Evolutionary conservation across 2,113 vertebrate genomes (phyloP), one percentile per base, ranked within the genome.

Genomic region (Beaufortia kweichowensis): DNA sequence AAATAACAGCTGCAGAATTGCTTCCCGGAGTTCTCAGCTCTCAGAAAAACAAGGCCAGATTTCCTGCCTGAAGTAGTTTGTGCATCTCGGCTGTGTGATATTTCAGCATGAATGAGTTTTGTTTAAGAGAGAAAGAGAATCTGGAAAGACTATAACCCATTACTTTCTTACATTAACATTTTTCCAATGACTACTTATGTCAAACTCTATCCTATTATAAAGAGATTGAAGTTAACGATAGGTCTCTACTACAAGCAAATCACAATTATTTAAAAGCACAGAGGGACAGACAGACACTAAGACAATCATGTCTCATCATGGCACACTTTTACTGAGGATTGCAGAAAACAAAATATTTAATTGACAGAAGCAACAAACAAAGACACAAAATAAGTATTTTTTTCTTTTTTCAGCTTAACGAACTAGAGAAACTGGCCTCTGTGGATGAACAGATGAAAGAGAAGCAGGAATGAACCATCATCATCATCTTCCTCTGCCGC

Each of bases 371-470:
- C 24, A 35, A 55, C 4, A 17, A 0, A n/a, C 4, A 39, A 39
- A 4, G 12, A 46, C 43, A 46, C 15, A 15, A 17, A 14, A 14
- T 46, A 46, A 46, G 33, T 35, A 35, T 7, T 23, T 39, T 53
- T 64, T 63, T 85, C 3, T 82, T 55, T 86, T 35, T 82, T 46
- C 19, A 90, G 96, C 93, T 95, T 75, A 95, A 94, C 41, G 90
- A 96, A 77, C 89, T 96, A 84, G 93, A 95, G 79, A 96, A 95
- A 79, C 86, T 98, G 24, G 94, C 94, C 3, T 91, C 92, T 0
- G 95, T 96, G 94, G 95, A 99, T 77, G 80, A 91, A 88, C 95
- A 96, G 82, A 84, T 97, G 82, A 94, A 96, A 92, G 94, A 94
- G 81, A 94, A 84, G 94, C 94, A 87, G 96, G 77, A 93, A 90